Base-by-base conservation (phyloP, 2,888 invertebrate species). In the Steinernema hermaphroditum region DNA sequence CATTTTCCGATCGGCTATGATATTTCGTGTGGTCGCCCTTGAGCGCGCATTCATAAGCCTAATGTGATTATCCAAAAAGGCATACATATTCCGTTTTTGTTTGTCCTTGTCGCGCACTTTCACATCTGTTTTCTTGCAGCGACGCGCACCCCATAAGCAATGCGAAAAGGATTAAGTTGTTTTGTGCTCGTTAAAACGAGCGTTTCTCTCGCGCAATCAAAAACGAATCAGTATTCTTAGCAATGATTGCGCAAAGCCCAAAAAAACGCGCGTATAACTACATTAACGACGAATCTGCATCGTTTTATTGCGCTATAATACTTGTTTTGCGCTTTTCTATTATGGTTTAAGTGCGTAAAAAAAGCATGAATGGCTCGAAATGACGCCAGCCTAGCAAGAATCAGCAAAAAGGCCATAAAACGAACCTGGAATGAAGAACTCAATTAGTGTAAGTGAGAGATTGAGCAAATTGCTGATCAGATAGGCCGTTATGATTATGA, bases 401-500 rank as follows among this genome's bases (percentile, higher is more conserved):
- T n/a, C n/a, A n/a, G 8, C 34, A 27, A n/a, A 72, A 8, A 14
- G 9, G 29, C 14, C 22, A 29, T 4, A 72, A 69, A 50, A 43
- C 74, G 19, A 6, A 84, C 84, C 83, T 68, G 83, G 79, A 70
- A 83, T 73, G n/a, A 83, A 69, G 71, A 80, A 86, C 32, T 85
- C 85, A 8, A 80, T 75, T 22, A 85, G 73, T 12, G 83, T 82
- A 22, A 85, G 71, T 8, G 82, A 75, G n/a, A 85, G 74, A 50
- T 78, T 82, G 57, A 85, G 74, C 22, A 80, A 68, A 73, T 86
- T 85, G 0, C 83, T 82, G 14, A 85, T 80, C 37, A 85, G 74
- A 72, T 85, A 85, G 50, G 81, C 82, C 8, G 82, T 81, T 57
- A 85, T 85, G 50, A 86, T 85, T 43, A 86, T 78, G 1, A 85